A percentile compares a stretch with the other conserved stretches of the same genome.
These are phyloP conservation scores for Phragmatobia fuliginosa DNA, from an alignment of 2,888 invertebrate genomes.

Conservation along the genomic window DNA sequence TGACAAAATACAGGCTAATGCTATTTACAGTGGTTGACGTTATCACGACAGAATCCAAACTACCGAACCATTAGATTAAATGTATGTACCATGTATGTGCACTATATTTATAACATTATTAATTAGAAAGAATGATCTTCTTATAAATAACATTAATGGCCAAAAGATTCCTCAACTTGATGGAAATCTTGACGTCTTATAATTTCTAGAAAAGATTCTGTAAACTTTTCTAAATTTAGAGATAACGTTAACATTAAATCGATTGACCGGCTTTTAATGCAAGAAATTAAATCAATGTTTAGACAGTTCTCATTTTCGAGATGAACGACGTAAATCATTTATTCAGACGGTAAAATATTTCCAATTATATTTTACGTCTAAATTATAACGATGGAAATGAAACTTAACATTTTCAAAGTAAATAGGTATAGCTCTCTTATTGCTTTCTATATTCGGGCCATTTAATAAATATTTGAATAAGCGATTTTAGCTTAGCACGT, in stretches of 20 bases:
- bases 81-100: slow-evolving; percentile 55
- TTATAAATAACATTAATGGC: slow-evolving; percentile 21
- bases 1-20: slow-evolving; percentile 72
- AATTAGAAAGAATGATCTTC: slow-evolving; percentile 28
- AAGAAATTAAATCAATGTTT: neutral
- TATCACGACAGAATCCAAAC: slow-evolving; percentile 72
- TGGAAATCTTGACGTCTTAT: neutral
- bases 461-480: slow-evolving; percentile 55
- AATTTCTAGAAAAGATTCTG: neutral
- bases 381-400: slow-evolving; percentile 37
- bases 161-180: neutral
- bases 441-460: slow-evolving; percentile 55
- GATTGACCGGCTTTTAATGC: neutral
- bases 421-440: slow-evolving; percentile 52
- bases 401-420: slow-evolving; percentile 53
- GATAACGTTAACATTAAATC: neutral
- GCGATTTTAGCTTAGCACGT: slow-evolving; percentile 41
- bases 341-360: slow-evolving; percentile 41
- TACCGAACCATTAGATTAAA: slow-evolving; percentile 75
- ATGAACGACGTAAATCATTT: slow-evolving; percentile 17
- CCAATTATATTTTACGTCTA: slow-evolving; percentile 31
- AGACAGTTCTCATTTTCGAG: neutral
- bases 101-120: slow-evolving; percentile 51
- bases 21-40: slow-evolving; percentile 78
- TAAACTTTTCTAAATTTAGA: neutral